Evolutionary conservation across 35 echinoderm and acorn worm species (phyloP).

Genomic region (Apostichopus japonicus): DNA sequence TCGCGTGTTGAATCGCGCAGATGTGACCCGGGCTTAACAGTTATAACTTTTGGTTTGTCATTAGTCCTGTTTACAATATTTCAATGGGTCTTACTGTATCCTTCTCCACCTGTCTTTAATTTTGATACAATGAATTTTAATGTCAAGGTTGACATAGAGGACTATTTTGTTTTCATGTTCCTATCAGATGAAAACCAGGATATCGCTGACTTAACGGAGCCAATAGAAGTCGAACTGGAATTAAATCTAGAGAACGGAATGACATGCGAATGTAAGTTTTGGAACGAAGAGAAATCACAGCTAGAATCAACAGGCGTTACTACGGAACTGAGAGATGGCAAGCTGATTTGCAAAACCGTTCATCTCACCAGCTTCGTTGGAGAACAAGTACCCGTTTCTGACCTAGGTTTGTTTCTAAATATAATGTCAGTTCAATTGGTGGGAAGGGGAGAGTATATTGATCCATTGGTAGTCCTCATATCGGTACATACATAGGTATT

Average conservation of each 20-base stretch:
- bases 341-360: not conserved
- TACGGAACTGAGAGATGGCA: not conserved
- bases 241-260: not conserved
- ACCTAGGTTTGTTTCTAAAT: not conserved
- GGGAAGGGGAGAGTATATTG: too few relatives aligned
- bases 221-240: slow-evolving; percentile 17
- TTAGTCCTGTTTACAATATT: not conserved
- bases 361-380: slow-evolving; percentile 40
- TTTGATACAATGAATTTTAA: not conserved
- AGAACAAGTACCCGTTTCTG: not conserved
- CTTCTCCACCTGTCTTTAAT: not conserved
- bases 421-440: too few relatives aligned
- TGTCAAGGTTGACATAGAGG: not conserved
- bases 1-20: too few relatives aligned
- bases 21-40: not conserved
- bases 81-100: not conserved
- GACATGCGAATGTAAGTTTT: slow-evolving; percentile 18
- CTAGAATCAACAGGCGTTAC: slow-evolving; percentile 9
- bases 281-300: not conserved
- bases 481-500: too few relatives aligned
- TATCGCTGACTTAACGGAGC: not conserved
- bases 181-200: not conserved
- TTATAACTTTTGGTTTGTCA: not conserved
- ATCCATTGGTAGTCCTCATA: too few relatives aligned
- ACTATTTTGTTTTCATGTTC: not conserved